phyloP scores from a whole-genome alignment of 2,113 vertebrate species.

The Erinaceus europaeus region DNA sequence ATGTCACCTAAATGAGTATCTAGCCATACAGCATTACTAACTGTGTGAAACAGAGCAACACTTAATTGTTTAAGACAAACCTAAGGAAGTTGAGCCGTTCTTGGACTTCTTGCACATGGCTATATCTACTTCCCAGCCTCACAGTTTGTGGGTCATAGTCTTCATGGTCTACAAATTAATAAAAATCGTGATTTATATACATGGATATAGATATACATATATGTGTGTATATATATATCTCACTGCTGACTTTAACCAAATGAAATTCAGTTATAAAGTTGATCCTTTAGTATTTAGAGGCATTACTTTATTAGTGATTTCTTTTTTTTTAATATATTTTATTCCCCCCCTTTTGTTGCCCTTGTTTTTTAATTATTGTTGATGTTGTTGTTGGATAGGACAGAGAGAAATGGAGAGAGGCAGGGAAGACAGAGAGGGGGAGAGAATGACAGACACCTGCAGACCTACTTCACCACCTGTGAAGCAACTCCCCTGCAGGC shows the following conservation, averaged over 20 bases:
- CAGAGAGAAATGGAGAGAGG: too few relatives aligned
- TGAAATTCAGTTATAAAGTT: neutral
- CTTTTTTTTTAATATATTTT: too few relatives aligned
- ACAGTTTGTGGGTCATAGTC: slow-evolving; percentile 99
- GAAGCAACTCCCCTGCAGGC: too few relatives aligned
- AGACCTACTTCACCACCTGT: too few relatives aligned
- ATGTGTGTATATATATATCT: too few relatives aligned
- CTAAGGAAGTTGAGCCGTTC: slow-evolving; percentile 97
- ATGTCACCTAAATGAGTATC: neutral
- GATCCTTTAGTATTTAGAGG: slow-evolving; percentile 1
- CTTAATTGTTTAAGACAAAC: slow-evolving; percentile 80
- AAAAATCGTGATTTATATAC: slow-evolving; percentile 58
- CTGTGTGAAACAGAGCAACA: slow-evolving; percentile 12
- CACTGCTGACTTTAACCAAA: neutral
- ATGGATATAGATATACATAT: neutral
- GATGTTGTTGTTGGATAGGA: too few relatives aligned
- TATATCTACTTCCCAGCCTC: slow-evolving; percentile 96
- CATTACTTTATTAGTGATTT: too few relatives aligned
- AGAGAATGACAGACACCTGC: too few relatives aligned
- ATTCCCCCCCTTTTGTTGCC: too few relatives aligned
- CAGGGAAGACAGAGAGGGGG: too few relatives aligned
- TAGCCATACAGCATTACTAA: neutral
- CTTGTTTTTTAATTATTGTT: too few relatives aligned
- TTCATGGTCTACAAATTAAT: slow-evolving; percentile 89
- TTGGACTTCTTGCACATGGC: slow-evolving; percentile 98